Conservation (phyloP, 2,888 invertebrate genomes). For the Tipula confusa region DNA sequence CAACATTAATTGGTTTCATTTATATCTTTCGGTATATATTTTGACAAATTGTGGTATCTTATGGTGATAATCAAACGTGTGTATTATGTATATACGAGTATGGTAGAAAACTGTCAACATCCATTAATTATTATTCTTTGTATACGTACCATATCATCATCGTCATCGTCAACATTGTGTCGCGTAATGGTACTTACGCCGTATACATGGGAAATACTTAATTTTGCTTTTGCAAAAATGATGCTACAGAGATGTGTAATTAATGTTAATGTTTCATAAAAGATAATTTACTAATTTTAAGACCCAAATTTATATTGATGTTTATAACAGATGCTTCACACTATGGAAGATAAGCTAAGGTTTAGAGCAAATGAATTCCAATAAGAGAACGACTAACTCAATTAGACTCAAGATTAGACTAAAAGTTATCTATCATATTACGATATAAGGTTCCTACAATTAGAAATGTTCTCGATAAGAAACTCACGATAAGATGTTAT, state of each 20-base stretch:
- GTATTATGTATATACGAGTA: not conserved
- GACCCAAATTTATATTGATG: too few relatives aligned
- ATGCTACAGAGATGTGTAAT: not conserved
- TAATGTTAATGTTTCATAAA: not conserved
- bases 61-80: not conserved
- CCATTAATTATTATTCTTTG: not conserved
- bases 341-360: too few relatives aligned
- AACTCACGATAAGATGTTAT: too few relatives aligned
- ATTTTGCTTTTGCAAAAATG: not conserved
- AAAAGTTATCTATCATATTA: too few relatives aligned
- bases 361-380: too few relatives aligned
- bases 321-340: too few relatives aligned
- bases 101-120: slow-evolving; percentile 4
- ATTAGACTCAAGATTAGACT: too few relatives aligned
- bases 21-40: not conserved
- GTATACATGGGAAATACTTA: not conserved
- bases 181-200: not conserved
- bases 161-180: not conserved
- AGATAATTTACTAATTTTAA: not conserved
- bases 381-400: too few relatives aligned
- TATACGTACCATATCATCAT: not conserved
- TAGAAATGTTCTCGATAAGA: too few relatives aligned
- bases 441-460: too few relatives aligned
- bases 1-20: not conserved
- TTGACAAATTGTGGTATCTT: slow-evolving; percentile 12